Evolutionary conservation across 2,888 invertebrate genomes (phyloP), one percentile per base, ranked within the genome.

Genomic region (Agrenia bidenticulata): DNA sequence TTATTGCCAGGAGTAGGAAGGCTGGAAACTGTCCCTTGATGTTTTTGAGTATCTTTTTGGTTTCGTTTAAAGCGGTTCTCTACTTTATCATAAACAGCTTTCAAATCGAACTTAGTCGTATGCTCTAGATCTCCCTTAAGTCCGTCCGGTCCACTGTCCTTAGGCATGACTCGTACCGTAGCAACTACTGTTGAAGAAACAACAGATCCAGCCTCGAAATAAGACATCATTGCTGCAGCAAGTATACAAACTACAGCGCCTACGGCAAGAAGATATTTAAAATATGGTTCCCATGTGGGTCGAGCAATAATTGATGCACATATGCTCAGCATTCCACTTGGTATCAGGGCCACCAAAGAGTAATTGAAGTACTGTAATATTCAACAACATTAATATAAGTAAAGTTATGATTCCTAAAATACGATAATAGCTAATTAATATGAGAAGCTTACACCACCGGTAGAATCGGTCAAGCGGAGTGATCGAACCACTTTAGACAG

Each of bases 271-370:
- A 82, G 81, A 78, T 85, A 89, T 77, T 89, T 89, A 57, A 92
- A 81, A 21, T 84, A 80, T 4, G 83, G 81, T 79, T 93, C 93
- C 90, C 91, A 94, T 1, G 80, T 80, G 0, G 92, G 94, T 49
- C 92, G 84, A 1, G 85, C 85, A 58, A 92, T 80, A 1, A 86
- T 84, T 13, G 83, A 82, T 0, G 88, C 85, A 79, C 94, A 93
- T 57, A 84, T 80, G 11, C 85, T 84, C 68, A 93, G 80, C 77
- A 87, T 85, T 69, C 86, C 84, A 0, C 82, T 81, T 58, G 85
- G 87, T 67, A 87, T 81, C 66, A 86, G 86, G 2, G 89, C 88
- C 56, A 88, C 83, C 67, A 92, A 80, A 0, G 87, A 85, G 78
- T 88, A 91, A 79, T 87, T 87, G 26, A 89, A 78, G 39, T 70